phyloP scores from a whole-genome alignment of 2,113 vertebrate species.

The Isurus oxyrinchus region DNA sequence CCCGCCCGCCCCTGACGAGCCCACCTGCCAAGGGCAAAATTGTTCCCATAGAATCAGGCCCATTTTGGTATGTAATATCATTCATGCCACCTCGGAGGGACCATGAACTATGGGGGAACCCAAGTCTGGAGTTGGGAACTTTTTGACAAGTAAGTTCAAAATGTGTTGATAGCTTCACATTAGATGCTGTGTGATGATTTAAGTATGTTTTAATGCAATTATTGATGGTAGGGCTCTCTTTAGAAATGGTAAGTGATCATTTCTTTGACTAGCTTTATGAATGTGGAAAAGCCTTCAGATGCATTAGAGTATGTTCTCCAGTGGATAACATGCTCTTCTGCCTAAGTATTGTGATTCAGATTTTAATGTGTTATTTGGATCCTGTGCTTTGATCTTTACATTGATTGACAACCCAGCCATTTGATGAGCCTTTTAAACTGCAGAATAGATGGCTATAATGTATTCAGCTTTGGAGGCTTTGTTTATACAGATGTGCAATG shows the following conservation, averaged over 20 bases:
- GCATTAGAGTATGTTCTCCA: background rate
- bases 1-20: too few relatives aligned
- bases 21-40: too few relatives aligned
- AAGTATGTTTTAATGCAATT: background rate
- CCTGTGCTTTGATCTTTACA: background rate
- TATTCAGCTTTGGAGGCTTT: background rate
- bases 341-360: background rate
- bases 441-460: background rate
- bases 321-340: background rate
- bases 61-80: background rate
- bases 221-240: background rate
- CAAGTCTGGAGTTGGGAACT: background rate
- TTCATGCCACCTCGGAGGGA: background rate
- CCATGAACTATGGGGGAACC: background rate
- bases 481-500: background rate
- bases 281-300: background rate
- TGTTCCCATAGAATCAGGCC: background rate
- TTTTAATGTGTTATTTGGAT: background rate
- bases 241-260: background rate
- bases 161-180: background rate
- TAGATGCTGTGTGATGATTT: background rate
- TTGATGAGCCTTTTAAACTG: background rate
- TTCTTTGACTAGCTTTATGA: background rate
- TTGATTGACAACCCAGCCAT: background rate
- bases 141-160: background rate